Conservation (phyloP, 2,113 vertebrate species). For the Polypterus senegalus region DNA sequence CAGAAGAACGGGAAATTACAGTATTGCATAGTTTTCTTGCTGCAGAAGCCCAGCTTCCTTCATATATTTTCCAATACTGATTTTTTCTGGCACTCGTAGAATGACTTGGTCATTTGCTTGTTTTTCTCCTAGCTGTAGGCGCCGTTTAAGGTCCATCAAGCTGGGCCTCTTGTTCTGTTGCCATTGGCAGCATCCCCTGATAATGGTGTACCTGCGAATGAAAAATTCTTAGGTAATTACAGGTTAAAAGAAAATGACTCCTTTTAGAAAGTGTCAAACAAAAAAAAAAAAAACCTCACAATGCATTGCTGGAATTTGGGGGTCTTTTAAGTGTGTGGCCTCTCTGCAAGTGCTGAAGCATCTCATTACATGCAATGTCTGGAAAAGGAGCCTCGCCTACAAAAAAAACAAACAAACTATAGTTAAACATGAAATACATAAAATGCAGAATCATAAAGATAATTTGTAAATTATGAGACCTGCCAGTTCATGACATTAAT, state of each 20-base stretch:
- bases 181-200: constrained; percentile 81
- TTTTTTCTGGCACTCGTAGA: constrained; percentile 53
- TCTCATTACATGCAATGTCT: constrained; percentile 61
- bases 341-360: constrained; percentile 71
- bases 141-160: constrained; percentile 44
- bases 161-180: constrained; percentile 49
- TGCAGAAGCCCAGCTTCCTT: constrained; percentile 50
- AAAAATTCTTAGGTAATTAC: too few species aligned
- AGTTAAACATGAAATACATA: neutral
- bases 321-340: constrained; percentile 70
- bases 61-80: constrained; percentile 47
- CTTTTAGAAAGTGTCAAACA: neutral
- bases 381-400: constrained; percentile 81
- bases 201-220: constrained; percentile 58
- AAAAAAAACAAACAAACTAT: constrained; percentile 11
- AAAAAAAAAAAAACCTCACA: constrained; percentile 50
- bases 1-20: constrained; percentile 28
- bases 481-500: neutral
- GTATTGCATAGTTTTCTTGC: constrained; percentile 46
- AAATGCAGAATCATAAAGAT: neutral
- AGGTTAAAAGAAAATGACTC: neutral
- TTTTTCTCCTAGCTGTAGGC: constrained; percentile 49
- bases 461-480: neutral
- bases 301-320: constrained; percentile 53
- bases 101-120: constrained; percentile 57